These are phyloP conservation scores for Ellobium chinense DNA, from an alignment of 2,888 invertebrate species.

Conservation along the genomic window DNA sequence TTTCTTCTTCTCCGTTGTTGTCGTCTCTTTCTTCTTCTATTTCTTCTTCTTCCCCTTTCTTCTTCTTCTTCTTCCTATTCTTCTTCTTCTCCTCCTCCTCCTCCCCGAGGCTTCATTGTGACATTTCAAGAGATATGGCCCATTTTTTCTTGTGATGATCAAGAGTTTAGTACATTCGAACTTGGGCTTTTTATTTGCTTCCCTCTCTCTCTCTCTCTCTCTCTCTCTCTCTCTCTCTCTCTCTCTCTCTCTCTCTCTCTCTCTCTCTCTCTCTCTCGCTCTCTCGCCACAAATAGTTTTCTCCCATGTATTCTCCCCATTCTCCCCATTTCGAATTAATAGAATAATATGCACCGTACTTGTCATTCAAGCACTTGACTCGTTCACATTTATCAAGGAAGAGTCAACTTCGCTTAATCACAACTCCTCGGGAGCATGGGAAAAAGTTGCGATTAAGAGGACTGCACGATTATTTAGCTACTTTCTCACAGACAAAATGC, in stretches of 20 bases:
- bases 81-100: constrained; percentile 4
- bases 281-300: no score
- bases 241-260: constrained; percentile 17
- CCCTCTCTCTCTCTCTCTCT: constrained; percentile 7
- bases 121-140: background rate
- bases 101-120: background rate
- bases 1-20: background rate
- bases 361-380: background rate
- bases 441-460: no score
- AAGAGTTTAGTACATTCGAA: background rate
- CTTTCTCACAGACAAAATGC: no score
- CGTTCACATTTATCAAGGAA: no score
- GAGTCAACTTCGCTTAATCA: no score
- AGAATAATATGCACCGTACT: no score
- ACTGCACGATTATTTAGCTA: no score
- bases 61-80: background rate
- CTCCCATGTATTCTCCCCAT: no score
- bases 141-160: no score
- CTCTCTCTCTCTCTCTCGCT: background rate
- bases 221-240: constrained; percentile 9
- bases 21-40: background rate
- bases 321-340: no score
- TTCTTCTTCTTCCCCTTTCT: constrained; percentile 16
- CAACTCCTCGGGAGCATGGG: no score
- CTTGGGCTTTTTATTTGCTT: background rate